Evolutionary conservation across 2,113 vertebrate species (phyloP), one percentile per base, ranked within the genome.

Genomic region (Malurus alboscapulatus): DNA sequence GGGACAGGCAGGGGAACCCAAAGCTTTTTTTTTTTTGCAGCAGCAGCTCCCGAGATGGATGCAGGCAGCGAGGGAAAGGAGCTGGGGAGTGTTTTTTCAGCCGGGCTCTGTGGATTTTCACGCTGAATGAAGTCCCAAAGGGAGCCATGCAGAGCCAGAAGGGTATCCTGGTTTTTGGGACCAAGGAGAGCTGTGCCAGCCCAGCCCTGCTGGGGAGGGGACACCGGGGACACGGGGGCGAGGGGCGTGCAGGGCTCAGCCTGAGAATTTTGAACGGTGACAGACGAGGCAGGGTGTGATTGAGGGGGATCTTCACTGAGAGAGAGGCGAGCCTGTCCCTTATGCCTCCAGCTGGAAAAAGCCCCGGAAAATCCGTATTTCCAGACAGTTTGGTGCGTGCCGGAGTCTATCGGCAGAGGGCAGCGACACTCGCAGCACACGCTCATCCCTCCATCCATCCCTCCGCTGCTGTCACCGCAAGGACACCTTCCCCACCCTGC

Each of bases 361-460:
- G 0, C 0, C 5, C 42, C 4, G 25, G n/a, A 50, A 91, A 72
- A 53, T 13, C 17, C 7, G 12, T 3, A 0, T 69, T 63, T 40
- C 1, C 48, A 44, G 61, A 0, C 34, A 3, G 3, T 8, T 4
- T 2, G 26, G 79, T 45, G 74, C 40, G 88, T 91, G 84, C 84
- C 61, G 14, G 48, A 38, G 67, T 63, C 66, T 5, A 73, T 92
- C 96, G 26, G 95, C 86, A 97, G 97, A 97, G 95, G 97, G 92
- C 95, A 91, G 66, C 4, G 80, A 84, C 94, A 68, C 54, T 29
- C 88, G 57, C 86, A 25, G 19, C 48, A 14, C 51, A 8, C 8
- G 5, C 44, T 22, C 42, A 34, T 15, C 54, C 2, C 88, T 17
- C 26, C 5, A 29, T 4, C 55, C 63, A 20, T 9, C 59, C 72